Base-by-base conservation (phyloP, 2,888 invertebrate genomes). In the Meteorus cinctellus region DNA sequence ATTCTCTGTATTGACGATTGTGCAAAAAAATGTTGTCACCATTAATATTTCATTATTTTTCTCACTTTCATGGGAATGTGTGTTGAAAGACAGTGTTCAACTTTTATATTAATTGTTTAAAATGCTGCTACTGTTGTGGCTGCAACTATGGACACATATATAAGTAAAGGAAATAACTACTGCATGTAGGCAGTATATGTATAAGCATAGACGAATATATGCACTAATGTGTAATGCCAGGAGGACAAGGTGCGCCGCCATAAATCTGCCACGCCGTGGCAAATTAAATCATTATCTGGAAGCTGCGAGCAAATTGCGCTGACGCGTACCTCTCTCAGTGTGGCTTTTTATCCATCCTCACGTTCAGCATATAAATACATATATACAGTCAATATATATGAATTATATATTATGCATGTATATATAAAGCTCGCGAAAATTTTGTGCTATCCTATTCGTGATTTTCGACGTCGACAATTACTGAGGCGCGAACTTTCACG, bases 231-330 rank as follows among this genome's bases (percentile, higher is more conserved):
- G 75, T 69, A 76, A 72, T 72, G 78, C 81, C 31, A 68, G 81
- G 79, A 83, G 79, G 79, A 77, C 78, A 81, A 84, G 85, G 84
- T 79, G 83, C 79, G 85, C 82, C 84, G 82, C 83, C 79, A 85
- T 86, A 87, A 87, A 86, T 86, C 86, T 86, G 83, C 83, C 85
- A 82, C 72, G 75, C 79, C 78, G 79, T 82, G 82, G 84, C 83
- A 86, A 87, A 87, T 86, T 86, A 86, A 87, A 87, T 86, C 84
- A 87, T 87, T 86, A 86, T 86, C 85, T 85, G 84, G 85, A 84
- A 86, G 86, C 85, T 84, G 82, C 77, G 81, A 85, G 84, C 83
- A 87, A 87, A 86, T 87, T 86, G 84, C 82, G 80, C 79, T 78
- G 84, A 86, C 83, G 84, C 83, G 83, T 82, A 81, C 82, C 77